These are phyloP conservation scores for Catocala fraxini DNA, from an alignment of 2,888 invertebrate species.

Conservation along the genomic window DNA sequence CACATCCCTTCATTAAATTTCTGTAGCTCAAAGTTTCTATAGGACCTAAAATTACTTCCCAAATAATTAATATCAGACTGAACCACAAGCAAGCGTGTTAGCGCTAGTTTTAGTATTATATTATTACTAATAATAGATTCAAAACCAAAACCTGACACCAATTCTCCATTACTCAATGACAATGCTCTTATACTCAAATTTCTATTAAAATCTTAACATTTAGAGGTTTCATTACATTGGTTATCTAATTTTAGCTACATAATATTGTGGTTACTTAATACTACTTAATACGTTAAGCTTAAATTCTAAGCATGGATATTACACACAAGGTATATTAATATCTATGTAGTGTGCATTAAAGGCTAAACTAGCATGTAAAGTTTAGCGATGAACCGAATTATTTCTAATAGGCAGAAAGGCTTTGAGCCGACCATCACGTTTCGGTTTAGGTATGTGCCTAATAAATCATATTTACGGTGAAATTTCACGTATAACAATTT, in stretches of 20 bases:
- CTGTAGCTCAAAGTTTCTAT: too few relatives aligned
- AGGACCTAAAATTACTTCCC: too few relatives aligned
- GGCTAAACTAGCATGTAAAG: constrained; percentile 18
- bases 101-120: too few relatives aligned
- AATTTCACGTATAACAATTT: constrained; percentile 28
- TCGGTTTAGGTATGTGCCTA: constrained; percentile 38
- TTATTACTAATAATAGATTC: too few relatives aligned
- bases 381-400: constrained; percentile 24
- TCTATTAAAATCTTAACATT: constrained; percentile 22
- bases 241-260: constrained; percentile 42
- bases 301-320: constrained; percentile 28
- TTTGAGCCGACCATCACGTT: constrained; percentile 32
- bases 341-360: constrained; percentile 21
- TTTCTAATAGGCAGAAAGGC: constrained; percentile 40
- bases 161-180: too few relatives aligned
- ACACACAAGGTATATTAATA: constrained; percentile 17
- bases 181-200: constrained; percentile 9
- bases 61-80: too few relatives aligned
- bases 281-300: too few relatives aligned
- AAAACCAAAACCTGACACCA: too few relatives aligned
- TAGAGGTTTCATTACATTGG: constrained; percentile 29
- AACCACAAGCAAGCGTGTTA: too few relatives aligned
- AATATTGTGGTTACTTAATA: constrained; percentile 39
- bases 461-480: constrained; percentile 46
- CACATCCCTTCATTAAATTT: too few relatives aligned